These are phyloP conservation scores for Tinamus major DNA, from an alignment of 2,797 vertebrate species.

Conservation along the genomic window DNA sequence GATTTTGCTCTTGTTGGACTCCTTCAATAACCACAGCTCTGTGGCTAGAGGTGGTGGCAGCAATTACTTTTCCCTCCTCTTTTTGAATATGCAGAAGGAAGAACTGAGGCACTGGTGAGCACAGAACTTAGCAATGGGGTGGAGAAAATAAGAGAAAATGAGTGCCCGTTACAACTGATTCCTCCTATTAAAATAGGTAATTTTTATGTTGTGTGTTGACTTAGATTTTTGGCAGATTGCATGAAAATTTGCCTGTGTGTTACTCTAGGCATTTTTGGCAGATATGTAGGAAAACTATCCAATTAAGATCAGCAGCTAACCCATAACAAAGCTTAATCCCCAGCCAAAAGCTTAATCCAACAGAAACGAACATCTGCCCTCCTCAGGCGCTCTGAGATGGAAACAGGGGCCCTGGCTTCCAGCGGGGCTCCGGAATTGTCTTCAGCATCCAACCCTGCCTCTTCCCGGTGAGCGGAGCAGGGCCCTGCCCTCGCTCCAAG, in stretches of 20 bases:
- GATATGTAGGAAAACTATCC: not conserved
- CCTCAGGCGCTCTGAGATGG: not conserved
- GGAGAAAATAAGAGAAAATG: not conserved
- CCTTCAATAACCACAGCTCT: not conserved
- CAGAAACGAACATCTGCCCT: constrained; percentile 53
- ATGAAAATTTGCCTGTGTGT: not conserved
- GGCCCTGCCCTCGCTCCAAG: not conserved
- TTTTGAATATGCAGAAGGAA: not conserved
- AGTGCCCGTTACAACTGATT: not conserved
- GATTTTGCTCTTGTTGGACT: not conserved
- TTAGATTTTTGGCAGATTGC: not conserved
- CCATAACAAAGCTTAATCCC: constrained; percentile 39
- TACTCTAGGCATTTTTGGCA: constrained; percentile 43
- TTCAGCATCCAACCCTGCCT: not conserved
- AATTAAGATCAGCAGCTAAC: constrained; percentile 53
- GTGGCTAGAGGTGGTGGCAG: not conserved
- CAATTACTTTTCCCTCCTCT: not conserved
- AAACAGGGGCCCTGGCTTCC: constrained; percentile 19
- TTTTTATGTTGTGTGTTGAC: constrained; percentile 9
- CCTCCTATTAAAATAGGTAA: not conserved
- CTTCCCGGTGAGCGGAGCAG: not conserved
- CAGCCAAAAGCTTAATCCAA: constrained; percentile 60
- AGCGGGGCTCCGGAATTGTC: not conserved
- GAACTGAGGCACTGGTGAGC: not conserved
- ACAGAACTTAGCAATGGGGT: not conserved